Evolutionary conservation across 2,113 vertebrate species (phyloP).

Genomic region (Heteronetta atricapilla): DNA sequence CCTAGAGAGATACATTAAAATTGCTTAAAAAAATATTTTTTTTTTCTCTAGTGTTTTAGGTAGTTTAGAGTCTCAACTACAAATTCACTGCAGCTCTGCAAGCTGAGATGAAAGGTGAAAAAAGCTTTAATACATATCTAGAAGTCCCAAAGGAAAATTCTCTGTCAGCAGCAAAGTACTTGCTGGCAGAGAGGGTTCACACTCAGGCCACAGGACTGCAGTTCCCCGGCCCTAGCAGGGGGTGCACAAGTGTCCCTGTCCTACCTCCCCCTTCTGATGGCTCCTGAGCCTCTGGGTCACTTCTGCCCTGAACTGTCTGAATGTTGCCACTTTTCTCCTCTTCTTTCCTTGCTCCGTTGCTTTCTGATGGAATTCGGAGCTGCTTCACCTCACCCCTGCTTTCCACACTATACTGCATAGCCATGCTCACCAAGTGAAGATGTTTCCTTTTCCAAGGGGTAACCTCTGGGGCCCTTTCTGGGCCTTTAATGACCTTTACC

Average conservation of each 20-base stretch:
- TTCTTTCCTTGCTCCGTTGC: background rate
- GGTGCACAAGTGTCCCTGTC: background rate
- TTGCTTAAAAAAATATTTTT: background rate
- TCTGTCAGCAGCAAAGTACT: background rate
- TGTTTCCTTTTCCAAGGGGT: background rate
- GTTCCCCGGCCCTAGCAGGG: background rate
- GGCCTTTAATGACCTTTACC: background rate
- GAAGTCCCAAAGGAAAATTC: background rate
- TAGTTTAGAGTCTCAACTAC: background rate
- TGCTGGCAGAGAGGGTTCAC: background rate
- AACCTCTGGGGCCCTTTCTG: background rate
- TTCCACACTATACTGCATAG: fast-evolving
- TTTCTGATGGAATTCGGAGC: background rate
- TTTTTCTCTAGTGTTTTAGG: background rate
- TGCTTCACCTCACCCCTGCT: background rate
- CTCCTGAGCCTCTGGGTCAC: background rate
- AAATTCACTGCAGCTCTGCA: background rate
- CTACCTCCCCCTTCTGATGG: fast-evolving
- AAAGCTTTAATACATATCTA: background rate
- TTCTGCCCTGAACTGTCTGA: background rate
- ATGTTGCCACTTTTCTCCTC: background rate
- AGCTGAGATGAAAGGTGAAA: background rate
- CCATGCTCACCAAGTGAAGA: background rate
- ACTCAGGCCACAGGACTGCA: background rate
- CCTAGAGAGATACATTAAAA: background rate